Percentiles rank a stretch among this genome's conserved stretches.
Evolutionary conservation across 2,113 vertebrate species (phyloP).

Genomic region (Cyphomyrus plagiostoma): DNA sequence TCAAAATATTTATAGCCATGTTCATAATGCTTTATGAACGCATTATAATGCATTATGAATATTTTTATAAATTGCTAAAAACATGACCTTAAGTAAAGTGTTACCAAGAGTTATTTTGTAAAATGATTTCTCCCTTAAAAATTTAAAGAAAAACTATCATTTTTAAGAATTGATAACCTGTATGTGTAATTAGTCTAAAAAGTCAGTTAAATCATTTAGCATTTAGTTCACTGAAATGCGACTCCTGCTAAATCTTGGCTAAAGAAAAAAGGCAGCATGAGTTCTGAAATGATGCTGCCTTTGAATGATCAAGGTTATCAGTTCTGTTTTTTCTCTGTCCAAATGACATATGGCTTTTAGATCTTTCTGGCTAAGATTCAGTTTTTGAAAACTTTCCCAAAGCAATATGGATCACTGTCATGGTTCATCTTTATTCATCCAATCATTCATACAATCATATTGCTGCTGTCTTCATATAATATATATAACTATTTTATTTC

Average conservation of each 20-base stretch:
- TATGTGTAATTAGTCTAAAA: neutral
- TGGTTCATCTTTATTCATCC: neutral
- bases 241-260: neutral
- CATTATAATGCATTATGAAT: no score
- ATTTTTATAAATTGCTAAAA: no score
- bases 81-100: no score
- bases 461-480: neutral
- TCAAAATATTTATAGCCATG: no score
- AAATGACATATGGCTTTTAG: neutral
- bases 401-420: neutral
- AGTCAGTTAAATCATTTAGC: neutral
- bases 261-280: neutral
- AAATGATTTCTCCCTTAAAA: neutral
- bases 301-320: neutral
- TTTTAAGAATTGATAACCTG: neutral
- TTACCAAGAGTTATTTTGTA: neutral
- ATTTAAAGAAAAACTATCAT: neutral
- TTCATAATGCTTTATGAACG: no score
- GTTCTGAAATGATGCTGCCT: neutral
- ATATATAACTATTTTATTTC: neutral
- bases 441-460: neutral
- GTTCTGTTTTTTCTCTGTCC: neutral
- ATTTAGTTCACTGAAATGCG: neutral
- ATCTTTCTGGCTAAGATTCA: neutral
- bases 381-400: neutral